Percentiles rank a stretch among this genome's conserved stretches.
Evolutionary conservation across 2,888 invertebrate genomes (phyloP).

Genomic region (Erannis defoliaria): DNA sequence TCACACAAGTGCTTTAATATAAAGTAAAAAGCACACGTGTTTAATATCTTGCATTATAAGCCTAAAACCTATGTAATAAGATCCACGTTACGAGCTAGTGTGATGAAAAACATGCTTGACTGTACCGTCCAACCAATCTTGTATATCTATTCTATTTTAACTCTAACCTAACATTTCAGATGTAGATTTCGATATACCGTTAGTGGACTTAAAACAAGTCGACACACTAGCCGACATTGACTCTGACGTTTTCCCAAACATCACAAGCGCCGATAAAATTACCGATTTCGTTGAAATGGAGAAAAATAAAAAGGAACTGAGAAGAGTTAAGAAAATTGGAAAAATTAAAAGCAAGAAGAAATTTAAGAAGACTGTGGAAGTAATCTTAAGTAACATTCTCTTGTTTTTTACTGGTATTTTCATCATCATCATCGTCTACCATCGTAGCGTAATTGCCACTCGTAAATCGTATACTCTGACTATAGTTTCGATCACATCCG

Average conservation of each 20-base stretch:
- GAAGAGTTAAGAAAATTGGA: conserved; percentile 17
- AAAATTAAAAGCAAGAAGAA: conserved; percentile 36
- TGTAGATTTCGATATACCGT: conserved; percentile 16
- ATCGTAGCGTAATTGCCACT: too few relatives aligned
- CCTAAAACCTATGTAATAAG: too few relatives aligned
- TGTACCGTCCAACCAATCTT: background rate
- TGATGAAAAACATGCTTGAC: too few relatives aligned
- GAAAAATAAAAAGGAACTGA: conserved; percentile 11
- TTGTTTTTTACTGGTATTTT: background rate
- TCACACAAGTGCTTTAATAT: too few relatives aligned
- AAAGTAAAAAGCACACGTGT: too few relatives aligned
- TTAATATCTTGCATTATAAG: too few relatives aligned
- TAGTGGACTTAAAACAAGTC: background rate
- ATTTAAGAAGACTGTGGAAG: conserved; percentile 31
- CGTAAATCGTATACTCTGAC: too few relatives aligned
- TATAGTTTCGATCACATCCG: too few relatives aligned
- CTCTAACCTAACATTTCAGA: conserved; percentile 14
- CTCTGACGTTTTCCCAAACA: background rate
- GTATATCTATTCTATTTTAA: background rate
- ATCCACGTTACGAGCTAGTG: too few relatives aligned
- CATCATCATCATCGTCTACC: too few relatives aligned
- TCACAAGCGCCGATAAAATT: background rate
- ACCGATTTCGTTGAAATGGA: background rate
- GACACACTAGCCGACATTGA: conserved; percentile 9
- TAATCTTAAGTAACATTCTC: conserved; percentile 13